Conservation (phyloP, 2,113 vertebrate genomes). For the Lampris incognitus region DNA sequence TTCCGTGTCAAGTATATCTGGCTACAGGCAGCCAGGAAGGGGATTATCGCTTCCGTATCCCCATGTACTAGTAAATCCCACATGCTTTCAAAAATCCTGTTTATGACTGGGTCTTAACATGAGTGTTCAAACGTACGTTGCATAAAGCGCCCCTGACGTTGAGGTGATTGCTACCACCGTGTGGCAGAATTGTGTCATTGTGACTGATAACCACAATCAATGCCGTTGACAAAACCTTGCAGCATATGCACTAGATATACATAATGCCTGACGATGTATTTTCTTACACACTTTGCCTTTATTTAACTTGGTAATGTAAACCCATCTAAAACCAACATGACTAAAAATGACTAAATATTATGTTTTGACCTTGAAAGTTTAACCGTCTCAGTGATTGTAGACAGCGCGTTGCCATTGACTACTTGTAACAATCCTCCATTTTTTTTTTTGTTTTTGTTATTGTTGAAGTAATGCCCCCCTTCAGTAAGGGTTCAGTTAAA, state of each 20-base stretch:
- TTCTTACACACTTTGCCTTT: neutral
- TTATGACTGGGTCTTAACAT: too few relatives aligned
- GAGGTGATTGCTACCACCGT: slow-evolving; percentile 5
- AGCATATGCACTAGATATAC: too few relatives aligned
- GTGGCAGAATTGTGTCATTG: neutral
- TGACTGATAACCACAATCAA: neutral
- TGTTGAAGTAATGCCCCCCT: neutral
- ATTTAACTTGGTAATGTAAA: slow-evolving; percentile 19
- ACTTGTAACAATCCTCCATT: slow-evolving; percentile 50
- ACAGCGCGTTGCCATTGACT: slow-evolving; percentile 48
- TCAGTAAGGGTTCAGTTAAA: slow-evolving; percentile 19
- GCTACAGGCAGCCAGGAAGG: too few relatives aligned
- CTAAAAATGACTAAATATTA: slow-evolving; percentile 21
- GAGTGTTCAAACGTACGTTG: too few relatives aligned
- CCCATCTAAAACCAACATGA: neutral
- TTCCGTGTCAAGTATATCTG: too few relatives aligned
- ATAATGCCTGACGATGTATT: neutral
- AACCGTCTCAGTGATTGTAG: slow-evolving; percentile 53
- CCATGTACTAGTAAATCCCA: too few relatives aligned
- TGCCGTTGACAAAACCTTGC: too few relatives aligned
- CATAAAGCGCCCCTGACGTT: too few relatives aligned
- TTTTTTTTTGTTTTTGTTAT: slow-evolving; percentile 14
- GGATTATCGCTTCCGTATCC: too few relatives aligned
- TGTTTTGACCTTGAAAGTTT: slow-evolving; percentile 47
- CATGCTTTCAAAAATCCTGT: too few relatives aligned